Conservation (phyloP, 2,113 vertebrate genomes). For the Bos indicus region DNA sequence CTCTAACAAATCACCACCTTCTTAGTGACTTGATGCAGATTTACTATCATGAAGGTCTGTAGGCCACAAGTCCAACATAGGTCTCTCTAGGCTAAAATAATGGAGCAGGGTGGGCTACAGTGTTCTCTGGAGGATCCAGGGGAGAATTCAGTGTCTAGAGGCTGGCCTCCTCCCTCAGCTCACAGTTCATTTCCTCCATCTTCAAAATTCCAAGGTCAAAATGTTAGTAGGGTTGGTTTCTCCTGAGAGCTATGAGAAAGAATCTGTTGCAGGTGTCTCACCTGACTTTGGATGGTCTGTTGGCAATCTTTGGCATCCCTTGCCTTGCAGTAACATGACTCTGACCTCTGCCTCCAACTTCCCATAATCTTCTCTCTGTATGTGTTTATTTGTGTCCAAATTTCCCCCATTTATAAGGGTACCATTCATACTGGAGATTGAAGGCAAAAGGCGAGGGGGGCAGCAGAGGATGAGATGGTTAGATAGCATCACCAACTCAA, state of each 20-base stretch:
- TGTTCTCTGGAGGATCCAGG: background rate
- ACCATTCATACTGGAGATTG: background rate
- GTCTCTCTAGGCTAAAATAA: background rate
- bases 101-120: fast-evolving
- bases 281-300: background rate
- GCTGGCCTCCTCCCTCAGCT: fast-evolving
- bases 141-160: background rate
- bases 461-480: background rate
- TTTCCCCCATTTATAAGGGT: background rate
- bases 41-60: background rate
- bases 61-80: background rate
- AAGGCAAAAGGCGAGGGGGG: background rate
- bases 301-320: background rate
- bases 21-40: background rate
- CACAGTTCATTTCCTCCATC: background rate
- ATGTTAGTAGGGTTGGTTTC: background rate
- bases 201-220: background rate
- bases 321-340: background rate
- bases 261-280: background rate
- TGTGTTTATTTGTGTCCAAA: background rate
- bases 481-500: background rate
- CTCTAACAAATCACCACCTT: background rate
- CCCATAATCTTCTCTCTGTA: fast-evolving
- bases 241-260: background rate
- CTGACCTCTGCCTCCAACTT: background rate